phyloP scores from a whole-genome alignment of 2,888 invertebrate genomes.

The Frankliniella fusca region DNA sequence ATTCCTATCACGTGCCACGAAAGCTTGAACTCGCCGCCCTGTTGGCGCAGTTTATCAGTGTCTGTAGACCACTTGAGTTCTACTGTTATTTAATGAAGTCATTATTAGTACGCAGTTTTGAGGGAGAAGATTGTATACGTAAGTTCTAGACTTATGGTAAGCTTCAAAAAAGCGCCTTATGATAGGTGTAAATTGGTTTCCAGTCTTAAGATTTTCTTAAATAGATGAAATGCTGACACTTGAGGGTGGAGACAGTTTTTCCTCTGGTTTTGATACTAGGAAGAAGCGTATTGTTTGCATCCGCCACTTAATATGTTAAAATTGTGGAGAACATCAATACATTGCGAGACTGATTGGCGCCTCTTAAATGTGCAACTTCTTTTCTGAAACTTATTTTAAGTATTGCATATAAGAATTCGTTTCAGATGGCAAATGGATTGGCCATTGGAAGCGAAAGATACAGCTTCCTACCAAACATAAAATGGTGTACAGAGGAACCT shows the following conservation, averaged over 20 bases:
- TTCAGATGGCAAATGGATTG: background rate
- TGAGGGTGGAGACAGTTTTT: too few relatives aligned
- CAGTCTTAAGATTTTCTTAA: too few relatives aligned
- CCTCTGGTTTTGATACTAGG: background rate
- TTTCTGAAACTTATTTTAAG: background rate
- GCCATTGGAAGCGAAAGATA: background rate
- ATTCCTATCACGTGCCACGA: slow-evolving; percentile 17
- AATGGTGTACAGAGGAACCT: background rate
- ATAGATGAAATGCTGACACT: too few relatives aligned
- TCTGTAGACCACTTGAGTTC: background rate
- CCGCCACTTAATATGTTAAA: background rate
- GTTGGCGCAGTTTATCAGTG: background rate
- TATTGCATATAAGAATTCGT: background rate
- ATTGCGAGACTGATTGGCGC: background rate
- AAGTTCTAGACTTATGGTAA: background rate
- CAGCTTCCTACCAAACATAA: slow-evolving; percentile 11
- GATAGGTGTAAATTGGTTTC: background rate
- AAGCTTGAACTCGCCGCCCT: background rate
- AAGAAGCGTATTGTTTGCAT: background rate
- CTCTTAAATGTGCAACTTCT: background rate
- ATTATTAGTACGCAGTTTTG: background rate
- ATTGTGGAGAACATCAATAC: background rate
- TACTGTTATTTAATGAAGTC: slow-evolving; percentile 7
- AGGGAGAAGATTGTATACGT: too few relatives aligned
- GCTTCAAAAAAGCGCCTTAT: too few relatives aligned